These are phyloP conservation scores for Percina caprodes DNA, from an alignment of 2,113 vertebrate genomes.

Conservation along the genomic window DNA sequence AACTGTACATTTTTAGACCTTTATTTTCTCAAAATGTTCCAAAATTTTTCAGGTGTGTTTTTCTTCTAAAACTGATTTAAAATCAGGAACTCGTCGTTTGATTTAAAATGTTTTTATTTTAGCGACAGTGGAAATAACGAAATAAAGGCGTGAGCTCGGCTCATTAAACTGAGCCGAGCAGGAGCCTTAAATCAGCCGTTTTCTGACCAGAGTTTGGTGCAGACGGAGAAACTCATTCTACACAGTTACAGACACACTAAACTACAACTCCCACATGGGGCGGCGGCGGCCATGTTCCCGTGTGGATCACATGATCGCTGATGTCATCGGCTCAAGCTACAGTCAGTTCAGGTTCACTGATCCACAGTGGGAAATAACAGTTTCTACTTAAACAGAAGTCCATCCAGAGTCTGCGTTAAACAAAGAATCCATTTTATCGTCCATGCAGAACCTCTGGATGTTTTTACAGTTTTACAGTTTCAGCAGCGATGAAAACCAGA, in stretches of 20 bases:
- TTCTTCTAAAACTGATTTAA: too few species aligned
- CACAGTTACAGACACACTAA: slow-evolving; percentile 16
- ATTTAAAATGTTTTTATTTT: too few species aligned
- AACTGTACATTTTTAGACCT: too few species aligned
- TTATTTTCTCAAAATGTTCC: too few species aligned
- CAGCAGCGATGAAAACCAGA: too few species aligned
- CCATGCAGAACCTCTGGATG: too few species aligned
- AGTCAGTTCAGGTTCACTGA: slow-evolving; percentile 6
- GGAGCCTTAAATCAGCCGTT: neutral
- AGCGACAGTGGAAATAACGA: too few species aligned
- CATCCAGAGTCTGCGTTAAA: neutral
- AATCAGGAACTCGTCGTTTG: too few species aligned
- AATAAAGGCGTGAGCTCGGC: slow-evolving; percentile 24
- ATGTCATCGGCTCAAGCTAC: slow-evolving; percentile 17
- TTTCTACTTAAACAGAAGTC: neutral
- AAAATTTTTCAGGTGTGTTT: too few species aligned
- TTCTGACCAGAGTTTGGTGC: slow-evolving; percentile 5
- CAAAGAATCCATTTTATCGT: neutral
- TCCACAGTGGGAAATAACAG: neutral
- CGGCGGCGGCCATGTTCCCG: neutral
- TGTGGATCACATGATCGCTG: slow-evolving; percentile 6
- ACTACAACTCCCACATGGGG: slow-evolving; percentile 7
- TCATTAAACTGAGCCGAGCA: slow-evolving; percentile 73
- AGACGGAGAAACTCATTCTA: slow-evolving; percentile 7
- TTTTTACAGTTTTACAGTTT: too few species aligned